Evolutionary conservation across 2,888 invertebrate genomes (phyloP), one percentile per base, ranked within the genome.

Genomic region (Cerceris rybyensis): DNA sequence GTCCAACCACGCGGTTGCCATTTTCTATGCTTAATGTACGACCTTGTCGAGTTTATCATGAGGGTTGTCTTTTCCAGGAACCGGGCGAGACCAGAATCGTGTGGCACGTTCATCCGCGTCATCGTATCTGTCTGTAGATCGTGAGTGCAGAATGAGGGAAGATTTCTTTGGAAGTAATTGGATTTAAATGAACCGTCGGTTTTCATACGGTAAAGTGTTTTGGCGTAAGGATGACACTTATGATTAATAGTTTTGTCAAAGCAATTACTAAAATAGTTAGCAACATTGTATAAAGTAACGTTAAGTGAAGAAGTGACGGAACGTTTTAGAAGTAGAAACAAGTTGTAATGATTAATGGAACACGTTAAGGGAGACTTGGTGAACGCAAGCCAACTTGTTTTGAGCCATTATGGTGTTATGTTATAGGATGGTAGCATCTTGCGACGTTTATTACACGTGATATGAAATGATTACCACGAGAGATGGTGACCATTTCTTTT

Each of bases 31-130:
- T 14, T 60, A 65, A 43, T 70, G 77, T 65, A 57, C 75, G 79
- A 80, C 78, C 84, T 80, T 81, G 86, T 55, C 68, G 65, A 41
- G 70, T 68, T 84, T 87, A 85, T 87, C 80, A 80, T 58, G 54
- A 60, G 6, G 14, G 39, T 63, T 60, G 54, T 14, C 43, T 57
- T 77, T 77, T 80, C 66, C 73, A 65, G 28, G 74, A 81, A 81
- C n/a, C 57, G 54, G 28, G 39, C 67, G 67, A 55, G 60, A 52
- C 58, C 16, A 52, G 55, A 72, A 54, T 73, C n/a, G n/a, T 59
- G 17, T 11, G 59, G 46, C 46, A 11, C 46, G 28, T 16, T 0
- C 39, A 8, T 17, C 9, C 6, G 50, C 42, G 7, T 7, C 16
- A 54, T n/a, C 9, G 17, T 16, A 9, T 7, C 9, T 16, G 6